These are phyloP conservation scores for Brachionus calyciflorus DNA, from an alignment of 1,140 invertebrate genomes.

Conservation along the genomic window DNA sequence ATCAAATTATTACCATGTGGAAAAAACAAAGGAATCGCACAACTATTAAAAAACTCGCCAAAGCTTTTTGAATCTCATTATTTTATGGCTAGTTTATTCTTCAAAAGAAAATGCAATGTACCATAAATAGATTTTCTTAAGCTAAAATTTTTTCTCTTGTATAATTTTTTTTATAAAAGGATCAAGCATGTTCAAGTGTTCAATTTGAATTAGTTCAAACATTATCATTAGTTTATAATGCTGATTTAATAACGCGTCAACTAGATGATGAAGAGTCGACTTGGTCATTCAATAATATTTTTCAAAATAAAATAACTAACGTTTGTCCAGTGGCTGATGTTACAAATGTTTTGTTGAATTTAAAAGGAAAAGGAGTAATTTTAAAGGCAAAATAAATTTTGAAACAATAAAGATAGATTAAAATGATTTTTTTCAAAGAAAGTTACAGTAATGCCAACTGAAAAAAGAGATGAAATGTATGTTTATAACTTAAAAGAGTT, in stretches of 20 bases:
- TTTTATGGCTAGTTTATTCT: constrained; percentile 82
- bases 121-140: constrained; percentile 48
- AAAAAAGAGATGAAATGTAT: background rate
- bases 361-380: background rate
- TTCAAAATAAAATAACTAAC: constrained; percentile 20
- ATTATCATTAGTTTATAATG: constrained; percentile 22
- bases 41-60: constrained; percentile 81
- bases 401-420: background rate
- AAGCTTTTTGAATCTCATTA: constrained; percentile 88
- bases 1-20: constrained; percentile 88
- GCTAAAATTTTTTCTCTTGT: background rate
- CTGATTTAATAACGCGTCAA: background rate
- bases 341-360: background rate
- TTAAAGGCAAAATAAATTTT: too few relatives aligned
- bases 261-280: background rate
- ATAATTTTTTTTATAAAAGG: background rate
- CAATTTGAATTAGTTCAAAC: constrained; percentile 24
- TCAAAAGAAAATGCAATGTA: constrained; percentile 73
- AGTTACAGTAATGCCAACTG: background rate
- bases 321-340: background rate
- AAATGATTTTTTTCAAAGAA: background rate
- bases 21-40: constrained; percentile 56
- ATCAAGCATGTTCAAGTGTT: background rate
- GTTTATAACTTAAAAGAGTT: background rate
- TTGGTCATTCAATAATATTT: constrained; percentile 1